Conservation (phyloP, 2,888 invertebrate species). For the Spodoptera picta region DNA sequence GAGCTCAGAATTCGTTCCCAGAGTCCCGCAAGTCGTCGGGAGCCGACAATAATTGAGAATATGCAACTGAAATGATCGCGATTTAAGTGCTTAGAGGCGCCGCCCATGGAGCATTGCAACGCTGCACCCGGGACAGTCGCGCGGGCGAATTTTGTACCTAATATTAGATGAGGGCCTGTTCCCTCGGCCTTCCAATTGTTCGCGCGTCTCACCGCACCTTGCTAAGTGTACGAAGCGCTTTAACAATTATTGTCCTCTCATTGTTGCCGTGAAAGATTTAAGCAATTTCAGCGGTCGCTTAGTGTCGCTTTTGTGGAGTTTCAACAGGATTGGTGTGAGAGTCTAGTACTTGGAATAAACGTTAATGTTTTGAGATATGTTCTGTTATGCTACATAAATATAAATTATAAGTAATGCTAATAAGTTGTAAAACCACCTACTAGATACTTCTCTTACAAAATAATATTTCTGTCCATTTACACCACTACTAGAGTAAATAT, state of each 20-base stretch:
- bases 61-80: conserved; percentile 60
- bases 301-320: conserved; percentile 50
- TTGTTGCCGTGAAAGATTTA: conserved; percentile 55
- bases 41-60: conserved; percentile 61
- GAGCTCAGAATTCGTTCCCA: conserved; percentile 53
- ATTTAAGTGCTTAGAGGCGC: conserved; percentile 49
- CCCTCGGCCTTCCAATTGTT: conserved; percentile 6
- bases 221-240: conserved; percentile 36
- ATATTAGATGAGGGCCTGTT: conserved; percentile 1
- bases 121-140: conserved; percentile 18
- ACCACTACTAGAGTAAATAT: conserved; percentile 17
- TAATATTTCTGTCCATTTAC: background rate
- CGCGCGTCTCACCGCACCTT: conserved; percentile 8
- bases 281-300: conserved; percentile 52
- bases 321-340: conserved; percentile 46
- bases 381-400: background rate
- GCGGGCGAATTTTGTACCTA: conserved; percentile 1
- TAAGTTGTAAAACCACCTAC: background rate
- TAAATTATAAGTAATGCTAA: too few species aligned
- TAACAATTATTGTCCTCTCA: conserved; percentile 47
- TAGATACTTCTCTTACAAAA: background rate
- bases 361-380: conserved; percentile 18
- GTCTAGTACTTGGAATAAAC: conserved; percentile 41
- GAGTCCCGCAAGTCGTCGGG: conserved; percentile 56
- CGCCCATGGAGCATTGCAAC: conserved; percentile 30